Conservation (phyloP, 2,797 vertebrate genomes). For the Anolis apletophallus region DNA sequence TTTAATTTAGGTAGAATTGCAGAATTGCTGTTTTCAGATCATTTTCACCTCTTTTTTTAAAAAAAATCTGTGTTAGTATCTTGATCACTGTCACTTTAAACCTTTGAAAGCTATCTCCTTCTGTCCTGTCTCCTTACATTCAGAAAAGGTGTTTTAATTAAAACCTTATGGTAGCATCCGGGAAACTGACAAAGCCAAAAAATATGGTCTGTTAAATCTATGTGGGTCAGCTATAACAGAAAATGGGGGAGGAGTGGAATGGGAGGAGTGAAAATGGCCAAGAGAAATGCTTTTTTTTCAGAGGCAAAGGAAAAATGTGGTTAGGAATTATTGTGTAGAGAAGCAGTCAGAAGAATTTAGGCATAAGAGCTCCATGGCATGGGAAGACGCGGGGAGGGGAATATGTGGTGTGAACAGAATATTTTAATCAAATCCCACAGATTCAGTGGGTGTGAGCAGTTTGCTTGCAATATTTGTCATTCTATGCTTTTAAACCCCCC, state of each 20-base stretch:
- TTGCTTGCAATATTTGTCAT: neutral
- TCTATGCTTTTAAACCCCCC: neutral
- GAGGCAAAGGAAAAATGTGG: neutral
- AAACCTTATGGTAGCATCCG: slow-evolving; percentile 37
- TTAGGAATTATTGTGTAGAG: slow-evolving; percentile 28
- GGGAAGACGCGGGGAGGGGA: neutral
- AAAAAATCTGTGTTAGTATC: neutral
- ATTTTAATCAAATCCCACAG: fast-evolving
- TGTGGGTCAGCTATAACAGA: slow-evolving; percentile 49
- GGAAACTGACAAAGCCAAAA: slow-evolving; percentile 1
- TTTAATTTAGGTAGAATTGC: neutral
- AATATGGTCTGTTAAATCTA: slow-evolving; percentile 47
- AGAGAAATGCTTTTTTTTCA: slow-evolving; percentile 18
- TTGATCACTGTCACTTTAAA: slow-evolving; percentile 12
- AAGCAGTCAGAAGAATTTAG: neutral
- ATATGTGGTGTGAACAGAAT: neutral
- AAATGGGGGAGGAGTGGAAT: neutral
- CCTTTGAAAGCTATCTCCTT: neutral
- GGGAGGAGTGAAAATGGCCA: slow-evolving; percentile 46
- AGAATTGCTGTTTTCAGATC: neutral
- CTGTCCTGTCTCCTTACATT: slow-evolving; percentile 23
- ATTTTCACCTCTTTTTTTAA: neutral
- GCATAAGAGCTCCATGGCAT: neutral
- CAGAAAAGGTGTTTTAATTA: slow-evolving; percentile 25
- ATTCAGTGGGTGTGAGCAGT: neutral